These are phyloP conservation scores for Lycopodina hypogea DNA, from an alignment of 37 sponge, comb jelly and placozoan species.

Conservation along the genomic window DNA sequence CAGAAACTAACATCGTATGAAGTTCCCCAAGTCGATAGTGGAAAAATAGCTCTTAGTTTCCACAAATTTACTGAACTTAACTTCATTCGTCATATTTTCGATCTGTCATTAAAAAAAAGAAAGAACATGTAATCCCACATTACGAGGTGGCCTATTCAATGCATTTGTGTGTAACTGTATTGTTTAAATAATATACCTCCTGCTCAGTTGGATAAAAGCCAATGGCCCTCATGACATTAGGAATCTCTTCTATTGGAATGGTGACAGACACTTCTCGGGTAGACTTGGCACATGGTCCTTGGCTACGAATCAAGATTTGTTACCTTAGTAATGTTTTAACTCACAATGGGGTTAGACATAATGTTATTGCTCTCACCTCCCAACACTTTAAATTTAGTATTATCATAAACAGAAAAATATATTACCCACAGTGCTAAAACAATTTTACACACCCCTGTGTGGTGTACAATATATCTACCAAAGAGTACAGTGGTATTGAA, in stretches of 20 bases:
- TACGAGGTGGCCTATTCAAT: neutral
- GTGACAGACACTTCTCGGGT: slow-evolving; percentile 68
- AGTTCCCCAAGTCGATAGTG: slow-evolving; percentile 71
- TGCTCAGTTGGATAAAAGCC: slow-evolving; percentile 98
- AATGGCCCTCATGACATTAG: slow-evolving; percentile 91
- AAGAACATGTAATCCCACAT: neutral
- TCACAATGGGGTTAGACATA: too few relatives aligned
- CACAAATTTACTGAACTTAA: slow-evolving; percentile 93
- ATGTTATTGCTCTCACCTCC: neutral
- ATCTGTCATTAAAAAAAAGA: slow-evolving; percentile 47
- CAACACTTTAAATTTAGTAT: too few relatives aligned
- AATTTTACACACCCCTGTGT: too few relatives aligned
- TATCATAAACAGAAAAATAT: too few relatives aligned
- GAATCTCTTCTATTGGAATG: slow-evolving; percentile 83
- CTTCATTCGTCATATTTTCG: slow-evolving; percentile 93
- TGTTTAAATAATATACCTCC: slow-evolving; percentile 52
- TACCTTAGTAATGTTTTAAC: neutral
- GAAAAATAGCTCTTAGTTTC: slow-evolving; percentile 75
- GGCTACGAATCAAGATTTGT: slow-evolving; percentile 29
- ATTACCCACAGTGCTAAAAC: too few relatives aligned
- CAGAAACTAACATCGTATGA: slow-evolving; percentile 68
- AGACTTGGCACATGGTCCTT: slow-evolving; percentile 61
- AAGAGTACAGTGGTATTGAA: too few relatives aligned
- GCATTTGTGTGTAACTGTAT: neutral
- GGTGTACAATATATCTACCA: too few relatives aligned